phyloP scores from a whole-genome alignment of 2,797 vertebrate genomes.

The Semaprochilodus insignis region DNA sequence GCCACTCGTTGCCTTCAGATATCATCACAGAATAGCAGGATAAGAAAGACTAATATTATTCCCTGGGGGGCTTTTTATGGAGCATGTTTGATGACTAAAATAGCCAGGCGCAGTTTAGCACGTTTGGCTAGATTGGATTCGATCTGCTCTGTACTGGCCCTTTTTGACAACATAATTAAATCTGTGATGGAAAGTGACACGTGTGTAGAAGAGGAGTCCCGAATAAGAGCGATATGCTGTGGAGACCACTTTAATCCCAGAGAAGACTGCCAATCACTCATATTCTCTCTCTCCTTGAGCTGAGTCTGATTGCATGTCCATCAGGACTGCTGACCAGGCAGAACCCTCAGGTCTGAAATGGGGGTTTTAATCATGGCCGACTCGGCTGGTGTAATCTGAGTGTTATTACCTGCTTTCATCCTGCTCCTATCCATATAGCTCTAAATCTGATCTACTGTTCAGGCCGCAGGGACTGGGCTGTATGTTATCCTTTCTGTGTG shows the following conservation, averaged over 20 bases:
- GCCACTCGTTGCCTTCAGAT: background rate
- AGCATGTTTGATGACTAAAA: constrained; percentile 5
- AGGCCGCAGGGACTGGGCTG: constrained; percentile 45
- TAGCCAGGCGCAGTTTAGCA: background rate
- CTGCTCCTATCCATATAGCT: constrained; percentile 49
- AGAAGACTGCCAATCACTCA: constrained; percentile 37
- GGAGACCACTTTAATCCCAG: constrained; percentile 17
- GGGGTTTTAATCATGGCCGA: constrained; percentile 50
- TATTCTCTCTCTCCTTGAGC: constrained; percentile 2
- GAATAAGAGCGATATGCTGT: background rate
- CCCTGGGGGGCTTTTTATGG: background rate
- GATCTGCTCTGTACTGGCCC: background rate
- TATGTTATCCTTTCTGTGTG: constrained; percentile 41
- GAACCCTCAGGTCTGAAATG: constrained; percentile 17
- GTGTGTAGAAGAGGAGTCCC: background rate
- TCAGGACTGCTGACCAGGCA: constrained; percentile 45
- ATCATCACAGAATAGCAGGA: background rate
- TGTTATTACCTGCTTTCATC: constrained; percentile 46
- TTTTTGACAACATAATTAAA: background rate
- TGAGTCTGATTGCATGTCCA: constrained; percentile 29
- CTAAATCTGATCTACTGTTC: constrained; percentile 61
- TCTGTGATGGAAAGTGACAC: background rate
- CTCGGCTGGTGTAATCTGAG: constrained; percentile 52
- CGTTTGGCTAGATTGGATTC: background rate
- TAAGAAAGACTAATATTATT: background rate